These are phyloP conservation scores for Rhagophthalmus giganteus DNA, from an alignment of 2,888 invertebrate genomes.

Conservation along the genomic window DNA sequence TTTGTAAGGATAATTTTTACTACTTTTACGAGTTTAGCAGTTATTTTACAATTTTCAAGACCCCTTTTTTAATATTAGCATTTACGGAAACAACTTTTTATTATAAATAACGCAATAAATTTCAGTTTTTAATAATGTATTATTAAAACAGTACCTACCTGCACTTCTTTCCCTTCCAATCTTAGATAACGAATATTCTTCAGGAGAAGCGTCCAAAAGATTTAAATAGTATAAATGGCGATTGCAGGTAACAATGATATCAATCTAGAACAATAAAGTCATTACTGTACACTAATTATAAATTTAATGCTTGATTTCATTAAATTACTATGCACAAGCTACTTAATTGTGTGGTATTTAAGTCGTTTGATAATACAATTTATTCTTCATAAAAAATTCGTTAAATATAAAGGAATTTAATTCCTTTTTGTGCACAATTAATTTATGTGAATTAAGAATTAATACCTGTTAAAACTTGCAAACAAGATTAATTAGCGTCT, in stretches of 20 bases:
- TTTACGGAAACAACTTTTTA: no score
- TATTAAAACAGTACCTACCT: no score
- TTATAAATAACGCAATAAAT: no score
- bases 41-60: no score
- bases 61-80: no score
- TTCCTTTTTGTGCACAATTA: background rate
- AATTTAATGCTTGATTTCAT: background rate
- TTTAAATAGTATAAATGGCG: slow-evolving; percentile 82
- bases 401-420: background rate
- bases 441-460: no score
- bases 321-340: background rate
- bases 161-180: slow-evolving; percentile 48
- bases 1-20: no score
- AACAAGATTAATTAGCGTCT: no score
- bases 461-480: no score
- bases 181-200: slow-evolving; percentile 48
- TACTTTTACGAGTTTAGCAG: no score
- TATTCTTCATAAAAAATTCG: background rate
- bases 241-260: slow-evolving; percentile 81
- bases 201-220: slow-evolving; percentile 49
- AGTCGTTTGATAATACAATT: background rate
- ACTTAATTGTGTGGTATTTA: background rate
- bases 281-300: background rate
- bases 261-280: slow-evolving; percentile 64
- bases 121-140: no score